Conservation (phyloP, 64 coral and sea anemone genomes). For the Actinia equina region DNA sequence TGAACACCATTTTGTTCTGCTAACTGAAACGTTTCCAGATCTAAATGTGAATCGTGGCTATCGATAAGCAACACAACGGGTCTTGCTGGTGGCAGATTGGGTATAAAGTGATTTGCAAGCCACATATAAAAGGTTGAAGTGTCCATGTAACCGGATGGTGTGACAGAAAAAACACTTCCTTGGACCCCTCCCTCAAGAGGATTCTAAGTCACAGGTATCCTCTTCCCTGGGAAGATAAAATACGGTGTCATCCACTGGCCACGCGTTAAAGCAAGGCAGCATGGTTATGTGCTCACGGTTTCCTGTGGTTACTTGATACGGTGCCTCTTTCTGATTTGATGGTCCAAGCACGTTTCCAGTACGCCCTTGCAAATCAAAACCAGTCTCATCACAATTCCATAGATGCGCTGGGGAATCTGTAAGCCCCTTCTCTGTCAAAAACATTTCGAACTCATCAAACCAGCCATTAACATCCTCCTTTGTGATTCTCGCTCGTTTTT, state of each 20-base stretch:
- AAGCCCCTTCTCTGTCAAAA: not conserved
- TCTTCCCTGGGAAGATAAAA: not conserved
- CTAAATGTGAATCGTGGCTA: not conserved
- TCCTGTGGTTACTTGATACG: slow-evolving; percentile 31
- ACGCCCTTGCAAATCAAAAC: slow-evolving; percentile 46
- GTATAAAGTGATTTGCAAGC: slow-evolving; percentile 41
- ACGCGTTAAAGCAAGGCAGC: slow-evolving; percentile 55
- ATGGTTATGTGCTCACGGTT: slow-evolving; percentile 38
- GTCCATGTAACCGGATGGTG: not conserved
- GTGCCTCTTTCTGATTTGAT: slow-evolving; percentile 17
- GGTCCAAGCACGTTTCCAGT: slow-evolving; percentile 27
- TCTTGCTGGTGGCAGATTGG: slow-evolving; percentile 30
- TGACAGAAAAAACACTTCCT: slow-evolving; percentile 46
- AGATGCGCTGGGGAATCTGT: slow-evolving; percentile 8
- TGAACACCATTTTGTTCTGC: slow-evolving; percentile 19
- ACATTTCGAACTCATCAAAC: not conserved
- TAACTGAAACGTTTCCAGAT: slow-evolving; percentile 28
- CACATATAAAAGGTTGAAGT: slow-evolving; percentile 35
- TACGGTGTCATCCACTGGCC: slow-evolving; percentile 32
- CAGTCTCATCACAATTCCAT: slow-evolving; percentile 31
- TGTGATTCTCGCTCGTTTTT: slow-evolving; percentile 16
- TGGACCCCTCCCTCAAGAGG: slow-evolving; percentile 43
- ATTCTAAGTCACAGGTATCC: slow-evolving; percentile 35
- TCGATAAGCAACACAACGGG: slow-evolving; percentile 27
- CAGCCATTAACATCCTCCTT: not conserved